These are phyloP conservation scores for Brenthis hecate DNA, from an alignment of 2,888 invertebrate genomes.

Conservation along the genomic window DNA sequence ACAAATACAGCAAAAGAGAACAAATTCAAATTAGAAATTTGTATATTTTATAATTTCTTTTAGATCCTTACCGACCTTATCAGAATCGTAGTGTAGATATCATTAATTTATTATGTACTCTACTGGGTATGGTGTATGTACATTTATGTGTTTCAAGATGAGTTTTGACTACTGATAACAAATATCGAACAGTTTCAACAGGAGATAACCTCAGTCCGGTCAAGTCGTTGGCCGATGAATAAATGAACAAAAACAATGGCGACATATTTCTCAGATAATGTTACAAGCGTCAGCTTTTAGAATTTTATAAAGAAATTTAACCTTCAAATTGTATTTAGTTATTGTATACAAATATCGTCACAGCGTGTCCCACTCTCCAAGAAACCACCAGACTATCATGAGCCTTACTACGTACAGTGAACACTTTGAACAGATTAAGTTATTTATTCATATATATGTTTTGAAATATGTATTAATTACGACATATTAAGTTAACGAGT, in stretches of 20 bases:
- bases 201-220: conserved; percentile 19
- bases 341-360: too few species aligned
- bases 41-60: too few species aligned
- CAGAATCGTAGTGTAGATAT: too few species aligned
- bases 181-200: background rate
- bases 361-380: too few species aligned
- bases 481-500: too few species aligned
- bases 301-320: background rate
- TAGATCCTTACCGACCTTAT: too few species aligned
- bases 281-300: background rate
- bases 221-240: conserved; percentile 18
- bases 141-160: background rate
- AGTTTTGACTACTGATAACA: conserved; percentile 18
- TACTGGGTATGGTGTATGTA: too few species aligned
- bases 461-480: too few species aligned
- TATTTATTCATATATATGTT: too few species aligned
- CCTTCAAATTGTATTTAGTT: background rate
- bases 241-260: conserved; percentile 24
- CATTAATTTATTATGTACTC: too few species aligned
- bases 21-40: conserved; percentile 5
- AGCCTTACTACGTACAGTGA: background rate
- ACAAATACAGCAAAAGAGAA: background rate
- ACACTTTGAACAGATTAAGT: too few species aligned
- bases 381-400: background rate
- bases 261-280: conserved; percentile 12